phyloP scores from a whole-genome alignment of 2,888 invertebrate genomes.

The Galerucella pusilla region DNA sequence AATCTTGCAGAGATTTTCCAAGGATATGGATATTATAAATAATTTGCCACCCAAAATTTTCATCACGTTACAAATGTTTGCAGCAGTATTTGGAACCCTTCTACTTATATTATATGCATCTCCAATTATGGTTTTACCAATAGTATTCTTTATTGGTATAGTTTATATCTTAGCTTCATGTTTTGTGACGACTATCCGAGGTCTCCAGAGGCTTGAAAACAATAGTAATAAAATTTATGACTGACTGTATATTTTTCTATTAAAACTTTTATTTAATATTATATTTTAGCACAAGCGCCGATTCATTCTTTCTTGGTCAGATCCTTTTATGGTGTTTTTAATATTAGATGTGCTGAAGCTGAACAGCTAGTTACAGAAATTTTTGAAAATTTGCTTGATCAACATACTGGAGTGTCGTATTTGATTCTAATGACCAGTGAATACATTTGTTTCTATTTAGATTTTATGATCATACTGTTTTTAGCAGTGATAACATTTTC shows the following conservation, averaged over 20 bases:
- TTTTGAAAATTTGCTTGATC: conserved; percentile 79
- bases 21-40: conserved; percentile 84
- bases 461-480: conserved; percentile 71
- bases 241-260: too few species aligned
- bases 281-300: conserved; percentile 76
- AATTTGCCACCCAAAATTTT: conserved; percentile 76
- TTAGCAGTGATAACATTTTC: conserved; percentile 73
- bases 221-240: conserved; percentile 60
- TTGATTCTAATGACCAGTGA: conserved; percentile 72
- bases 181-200: conserved; percentile 78
- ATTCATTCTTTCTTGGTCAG: conserved; percentile 91
- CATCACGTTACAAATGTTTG: conserved; percentile 73
- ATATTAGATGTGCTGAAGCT: conserved; percentile 83
- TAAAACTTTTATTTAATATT: conserved; percentile 1
- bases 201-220: conserved; percentile 74
- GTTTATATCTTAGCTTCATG: conserved; percentile 74
- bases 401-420: conserved; percentile 74
- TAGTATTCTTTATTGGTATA: conserved; percentile 71
- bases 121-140: conserved; percentile 75
- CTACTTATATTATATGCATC: conserved; percentile 77
- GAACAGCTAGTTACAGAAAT: conserved; percentile 79
- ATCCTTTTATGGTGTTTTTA: conserved; percentile 85
- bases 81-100: conserved; percentile 78
- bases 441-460: conserved; percentile 75
- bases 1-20: conserved; percentile 85